phyloP scores from a whole-genome alignment of 2,113 vertebrate genomes.

The Indri indri region DNA sequence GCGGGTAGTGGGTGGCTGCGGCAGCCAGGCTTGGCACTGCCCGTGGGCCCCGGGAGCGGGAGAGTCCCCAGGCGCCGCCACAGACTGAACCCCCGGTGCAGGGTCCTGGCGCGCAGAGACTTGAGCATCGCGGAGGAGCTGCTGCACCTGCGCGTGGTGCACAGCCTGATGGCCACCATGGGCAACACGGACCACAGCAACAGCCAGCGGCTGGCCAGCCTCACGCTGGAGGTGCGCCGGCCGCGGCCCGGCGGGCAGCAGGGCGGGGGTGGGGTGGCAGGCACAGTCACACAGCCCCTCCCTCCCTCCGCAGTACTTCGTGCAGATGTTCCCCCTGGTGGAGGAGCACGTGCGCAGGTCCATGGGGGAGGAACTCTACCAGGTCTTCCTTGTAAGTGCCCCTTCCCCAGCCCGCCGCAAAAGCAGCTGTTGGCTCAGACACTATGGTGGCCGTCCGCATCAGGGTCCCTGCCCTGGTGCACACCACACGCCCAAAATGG shows the following conservation, averaged over 20 bases:
- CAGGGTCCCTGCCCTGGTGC: not conserved
- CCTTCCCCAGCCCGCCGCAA: not conserved
- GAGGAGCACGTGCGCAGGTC: constrained; percentile 79
- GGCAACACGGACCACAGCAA: constrained; percentile 87
- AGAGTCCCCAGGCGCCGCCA: not conserved
- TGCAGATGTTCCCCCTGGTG: constrained; percentile 82
- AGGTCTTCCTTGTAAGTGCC: constrained; percentile 85
- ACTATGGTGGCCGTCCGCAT: accelerated
- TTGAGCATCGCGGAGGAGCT: constrained; percentile 84
- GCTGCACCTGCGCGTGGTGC: constrained; percentile 86
- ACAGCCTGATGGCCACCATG: constrained; percentile 85
- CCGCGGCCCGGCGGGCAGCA: accelerated
- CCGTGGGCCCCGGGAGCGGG: accelerated
- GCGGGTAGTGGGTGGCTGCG: not conserved
- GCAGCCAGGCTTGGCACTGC: not conserved
- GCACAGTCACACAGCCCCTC: not conserved
- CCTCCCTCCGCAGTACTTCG: constrained; percentile 84
- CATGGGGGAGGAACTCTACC: constrained; percentile 86
- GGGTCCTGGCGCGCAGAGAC: constrained; percentile 84
- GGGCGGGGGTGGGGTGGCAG: not conserved
- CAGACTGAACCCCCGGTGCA: constrained; percentile 50
- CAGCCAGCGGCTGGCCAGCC: constrained; percentile 89
- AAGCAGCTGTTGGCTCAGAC: accelerated
- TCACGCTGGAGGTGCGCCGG: constrained; percentile 85
- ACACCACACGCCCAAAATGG: not conserved